Conservation (phyloP, 2,113 vertebrate genomes). For the Lanius ludovicianus region DNA sequence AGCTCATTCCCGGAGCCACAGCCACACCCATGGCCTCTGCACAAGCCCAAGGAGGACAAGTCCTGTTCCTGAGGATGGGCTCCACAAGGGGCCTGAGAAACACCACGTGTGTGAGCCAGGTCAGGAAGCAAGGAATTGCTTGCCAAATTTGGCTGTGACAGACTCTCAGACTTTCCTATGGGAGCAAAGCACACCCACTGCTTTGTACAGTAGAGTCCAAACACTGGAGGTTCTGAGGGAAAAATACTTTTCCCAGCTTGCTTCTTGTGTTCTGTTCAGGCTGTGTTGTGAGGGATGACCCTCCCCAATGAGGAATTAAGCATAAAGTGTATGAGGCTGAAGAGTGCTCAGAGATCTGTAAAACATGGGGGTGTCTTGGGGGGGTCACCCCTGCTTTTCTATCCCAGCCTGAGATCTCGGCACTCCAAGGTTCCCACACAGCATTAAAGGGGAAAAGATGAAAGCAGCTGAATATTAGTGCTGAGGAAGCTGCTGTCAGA, state of each 20-base stretch:
- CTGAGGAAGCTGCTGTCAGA: slow-evolving; percentile 32
- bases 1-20: not conserved
- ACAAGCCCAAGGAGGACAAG: not conserved
- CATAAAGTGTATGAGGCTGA: not conserved
- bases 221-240: not conserved
- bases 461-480: not conserved
- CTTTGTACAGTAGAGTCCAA: not conserved
- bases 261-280: not conserved
- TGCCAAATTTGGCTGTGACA: not conserved
- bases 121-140: not conserved
- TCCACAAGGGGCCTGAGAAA: not conserved
- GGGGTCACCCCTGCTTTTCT: not conserved
- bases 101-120: not conserved
- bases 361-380: not conserved
- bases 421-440: not conserved
- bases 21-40: not conserved
- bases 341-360: not conserved
- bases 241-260: not conserved
- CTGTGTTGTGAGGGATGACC: not conserved
- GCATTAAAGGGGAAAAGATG: not conserved
- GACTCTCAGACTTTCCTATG: not conserved
- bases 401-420: not conserved
- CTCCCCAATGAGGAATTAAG: not conserved
- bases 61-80: not conserved
- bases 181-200: not conserved